Conservation (phyloP, 2,113 vertebrate genomes). For the Dicaeum eximium region DNA sequence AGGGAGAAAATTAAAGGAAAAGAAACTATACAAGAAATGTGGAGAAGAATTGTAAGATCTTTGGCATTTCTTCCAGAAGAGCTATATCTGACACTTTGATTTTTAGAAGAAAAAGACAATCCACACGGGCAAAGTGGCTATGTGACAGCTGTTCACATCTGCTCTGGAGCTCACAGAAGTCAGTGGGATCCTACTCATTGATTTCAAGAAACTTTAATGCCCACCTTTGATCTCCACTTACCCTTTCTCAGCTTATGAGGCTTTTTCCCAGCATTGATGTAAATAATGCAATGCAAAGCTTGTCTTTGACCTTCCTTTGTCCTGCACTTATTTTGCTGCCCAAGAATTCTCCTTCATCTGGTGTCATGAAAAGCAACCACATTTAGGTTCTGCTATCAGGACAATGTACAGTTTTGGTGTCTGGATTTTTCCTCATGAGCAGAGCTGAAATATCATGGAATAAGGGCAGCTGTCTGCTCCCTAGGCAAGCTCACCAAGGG, state of each 20-base stretch:
- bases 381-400: not conserved
- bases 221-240: slow-evolving; percentile 36
- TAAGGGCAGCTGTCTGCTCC: not conserved
- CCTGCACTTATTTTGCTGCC: slow-evolving; percentile 45
- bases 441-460: not conserved
- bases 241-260: not conserved
- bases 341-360: slow-evolving; percentile 5
- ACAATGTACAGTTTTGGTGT: not conserved
- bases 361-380: slow-evolving; percentile 3
- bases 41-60: not conserved
- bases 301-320: slow-evolving; percentile 37
- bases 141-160: not conserved
- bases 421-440: not conserved
- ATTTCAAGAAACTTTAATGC: slow-evolving; percentile 7
- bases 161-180: not conserved
- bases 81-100: not conserved
- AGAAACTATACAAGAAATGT: not conserved
- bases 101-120: not conserved
- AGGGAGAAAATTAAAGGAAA: not conserved
- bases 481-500: not conserved
- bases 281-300: slow-evolving; percentile 48
- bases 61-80: not conserved
- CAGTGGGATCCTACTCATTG: not conserved
- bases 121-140: not conserved
- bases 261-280: slow-evolving; percentile 18